Evolutionary conservation across 2,888 invertebrate species (phyloP), one percentile per base, ranked within the genome.

Genomic region (Rhagonycha lutea): DNA sequence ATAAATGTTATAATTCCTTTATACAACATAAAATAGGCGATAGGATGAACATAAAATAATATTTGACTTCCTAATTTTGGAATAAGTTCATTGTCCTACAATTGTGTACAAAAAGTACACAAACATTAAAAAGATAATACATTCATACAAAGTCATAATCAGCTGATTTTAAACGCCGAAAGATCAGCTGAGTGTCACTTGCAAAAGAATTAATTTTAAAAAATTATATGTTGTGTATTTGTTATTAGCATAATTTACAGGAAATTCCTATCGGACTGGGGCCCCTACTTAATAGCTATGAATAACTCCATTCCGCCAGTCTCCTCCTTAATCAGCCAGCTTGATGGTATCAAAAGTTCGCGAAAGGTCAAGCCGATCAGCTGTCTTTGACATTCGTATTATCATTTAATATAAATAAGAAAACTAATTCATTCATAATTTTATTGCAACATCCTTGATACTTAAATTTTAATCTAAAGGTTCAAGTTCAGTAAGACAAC

Each of bases 291-390:
- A 77, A 75, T 73, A 18, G 18, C 18, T 73, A 75, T 78, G 78
- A 78, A 78, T 78, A 75, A 75, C 70, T 68, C 70, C 67, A 67
- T 61, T 47, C 69, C 47, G 69, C 26, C 78, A 68, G 61, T 60
- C 67, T 61, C 61, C 67, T 61, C 61, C 68, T 47, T 68, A 67
- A 74, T 75, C 72, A 62, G 14, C 67, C 32, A 63, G 61, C 67
- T 10, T 26, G 77, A 74, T 72, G 69, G 75, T 72, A 73, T 72
- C 74, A 69, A 60, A 61, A 73, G 72, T 74, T 75, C 69, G 77
- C 76, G 67, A 73, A 79, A 79, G 79, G 80, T 79, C 80, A 80
- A 80, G 70, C 73, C 78, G 78, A 80, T 80, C 79, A 80, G 80
- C 80, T 80, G 80, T 80, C 72, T 79, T 71, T 76, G 80, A 79